phyloP scores from a whole-genome alignment of 2,113 vertebrate genomes.

The Ellobius talpinus region DNA sequence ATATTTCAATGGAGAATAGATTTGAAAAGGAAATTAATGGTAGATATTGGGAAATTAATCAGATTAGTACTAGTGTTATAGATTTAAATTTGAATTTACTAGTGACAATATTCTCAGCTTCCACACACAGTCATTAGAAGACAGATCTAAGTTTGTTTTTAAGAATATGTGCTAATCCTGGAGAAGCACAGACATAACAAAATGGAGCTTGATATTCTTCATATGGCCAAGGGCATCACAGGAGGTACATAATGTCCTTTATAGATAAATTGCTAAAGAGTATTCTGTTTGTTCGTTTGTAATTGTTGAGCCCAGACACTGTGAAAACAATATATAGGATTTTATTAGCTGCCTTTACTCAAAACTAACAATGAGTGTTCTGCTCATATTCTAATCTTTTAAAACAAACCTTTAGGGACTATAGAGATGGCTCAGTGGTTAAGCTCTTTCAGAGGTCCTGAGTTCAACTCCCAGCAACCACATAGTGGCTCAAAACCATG shows the following conservation, averaged over 20 bases:
- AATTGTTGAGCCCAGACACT: neutral
- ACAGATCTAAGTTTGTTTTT: neutral
- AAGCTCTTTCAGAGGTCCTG: no score
- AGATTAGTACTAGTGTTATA: neutral
- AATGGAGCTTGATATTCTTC: neutral
- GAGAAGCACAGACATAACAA: neutral
- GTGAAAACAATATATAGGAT: neutral
- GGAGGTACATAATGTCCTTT: neutral
- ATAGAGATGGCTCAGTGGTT: no score
- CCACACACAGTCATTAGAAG: neutral
- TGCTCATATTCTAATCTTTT: neutral
- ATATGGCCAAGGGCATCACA: neutral
- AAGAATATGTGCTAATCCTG: neutral
- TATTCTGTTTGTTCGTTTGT: neutral
- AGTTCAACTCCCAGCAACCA: no score
- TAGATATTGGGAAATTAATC: neutral
- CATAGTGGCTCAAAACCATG: no score
- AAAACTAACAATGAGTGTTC: neutral
- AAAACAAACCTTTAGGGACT: neutral
- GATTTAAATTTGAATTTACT: constrained; percentile 2
- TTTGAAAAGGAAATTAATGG: constrained; percentile 23
- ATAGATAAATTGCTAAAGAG: neutral
- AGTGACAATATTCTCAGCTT: neutral
- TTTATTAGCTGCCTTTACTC: neutral
- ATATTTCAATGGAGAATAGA: neutral